Evolutionary conservation across 37 sponge, comb jelly and placozoan species (phyloP).

Genomic region (Tethya wilhelma): DNA sequence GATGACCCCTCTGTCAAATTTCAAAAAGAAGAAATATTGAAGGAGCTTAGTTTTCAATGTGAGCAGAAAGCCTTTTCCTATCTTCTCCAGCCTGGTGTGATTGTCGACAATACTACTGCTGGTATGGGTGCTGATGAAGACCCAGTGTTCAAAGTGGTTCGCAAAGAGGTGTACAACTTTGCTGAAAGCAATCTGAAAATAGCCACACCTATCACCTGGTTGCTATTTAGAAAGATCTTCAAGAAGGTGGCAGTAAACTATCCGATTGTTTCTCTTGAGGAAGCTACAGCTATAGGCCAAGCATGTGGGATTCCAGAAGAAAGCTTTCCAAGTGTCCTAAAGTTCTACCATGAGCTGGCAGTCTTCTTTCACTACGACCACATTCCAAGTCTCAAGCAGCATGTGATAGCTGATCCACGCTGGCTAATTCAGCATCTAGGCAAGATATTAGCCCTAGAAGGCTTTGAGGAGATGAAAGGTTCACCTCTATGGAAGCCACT

Average conservation of each 20-base stretch:
- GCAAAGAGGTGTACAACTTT: conserved; percentile 20
- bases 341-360: conserved; percentile 66
- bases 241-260: conserved; percentile 13
- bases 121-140: conserved; percentile 43
- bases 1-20: conserved; percentile 15
- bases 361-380: conserved; percentile 47
- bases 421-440: conserved; percentile 48
- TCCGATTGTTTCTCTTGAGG: conserved; percentile 4
- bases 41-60: not conserved
- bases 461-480: not conserved
- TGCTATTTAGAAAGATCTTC: conserved; percentile 46
- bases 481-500: conserved; percentile 16
- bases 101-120: conserved; percentile 67
- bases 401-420: conserved; percentile 45
- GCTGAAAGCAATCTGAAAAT: conserved; percentile 10
- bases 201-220: conserved; percentile 55
- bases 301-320: conserved; percentile 15
- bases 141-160: conserved; percentile 9
- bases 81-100: conserved; percentile 3
- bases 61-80: conserved; percentile 27
- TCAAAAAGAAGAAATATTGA: not conserved
- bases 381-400: not conserved
- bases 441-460: conserved; percentile 25
- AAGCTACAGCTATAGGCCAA: conserved; percentile 21
- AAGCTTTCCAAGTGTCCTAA: conserved; percentile 40